Percentiles rank a stretch among this genome's conserved stretches.
phyloP scores from a whole-genome alignment of 2,797 vertebrate species.

The Tarsius wallacei region DNA sequence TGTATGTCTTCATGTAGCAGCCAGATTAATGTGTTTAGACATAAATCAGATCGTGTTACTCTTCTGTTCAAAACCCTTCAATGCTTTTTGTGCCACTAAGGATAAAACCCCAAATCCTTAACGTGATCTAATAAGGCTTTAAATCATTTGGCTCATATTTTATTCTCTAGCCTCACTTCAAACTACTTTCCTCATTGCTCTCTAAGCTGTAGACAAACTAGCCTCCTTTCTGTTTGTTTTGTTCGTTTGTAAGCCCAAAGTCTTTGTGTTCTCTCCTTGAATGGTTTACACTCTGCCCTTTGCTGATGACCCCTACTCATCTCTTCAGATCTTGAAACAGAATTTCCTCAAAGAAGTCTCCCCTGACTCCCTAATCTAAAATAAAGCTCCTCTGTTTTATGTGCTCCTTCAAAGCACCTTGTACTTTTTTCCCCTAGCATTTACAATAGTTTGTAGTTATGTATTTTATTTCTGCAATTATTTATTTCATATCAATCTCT shows the following conservation, averaged over 20 bases:
- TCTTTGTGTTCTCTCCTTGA: not conserved
- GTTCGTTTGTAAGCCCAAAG: not conserved
- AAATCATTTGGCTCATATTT: not conserved
- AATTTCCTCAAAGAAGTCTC: conserved; percentile 20
- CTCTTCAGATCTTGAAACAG: not conserved
- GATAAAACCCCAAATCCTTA: conserved; percentile 42
- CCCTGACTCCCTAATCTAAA: not conserved
- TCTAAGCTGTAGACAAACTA: not conserved
- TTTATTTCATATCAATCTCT: conserved; percentile 32
- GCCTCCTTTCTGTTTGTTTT: not conserved
- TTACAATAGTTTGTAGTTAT: not conserved
- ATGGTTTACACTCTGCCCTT: not conserved
- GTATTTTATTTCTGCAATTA: not conserved
- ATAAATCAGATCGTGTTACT: conserved; percentile 30
- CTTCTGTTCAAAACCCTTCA: not conserved
- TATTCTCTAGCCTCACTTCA: not conserved
- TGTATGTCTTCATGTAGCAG: not conserved
- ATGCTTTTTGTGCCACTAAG: conserved; percentile 27
- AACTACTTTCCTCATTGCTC: not conserved
- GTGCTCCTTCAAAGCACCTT: not conserved
- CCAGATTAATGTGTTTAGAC: not conserved
- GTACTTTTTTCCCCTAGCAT: not conserved
- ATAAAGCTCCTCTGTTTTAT: not conserved
- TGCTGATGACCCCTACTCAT: not conserved
- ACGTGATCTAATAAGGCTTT: not conserved